A percentile compares a stretch with the other conserved stretches of the same genome.
phyloP scores from a whole-genome alignment of 2,888 invertebrate species.

The Xanthia icteritia region DNA sequence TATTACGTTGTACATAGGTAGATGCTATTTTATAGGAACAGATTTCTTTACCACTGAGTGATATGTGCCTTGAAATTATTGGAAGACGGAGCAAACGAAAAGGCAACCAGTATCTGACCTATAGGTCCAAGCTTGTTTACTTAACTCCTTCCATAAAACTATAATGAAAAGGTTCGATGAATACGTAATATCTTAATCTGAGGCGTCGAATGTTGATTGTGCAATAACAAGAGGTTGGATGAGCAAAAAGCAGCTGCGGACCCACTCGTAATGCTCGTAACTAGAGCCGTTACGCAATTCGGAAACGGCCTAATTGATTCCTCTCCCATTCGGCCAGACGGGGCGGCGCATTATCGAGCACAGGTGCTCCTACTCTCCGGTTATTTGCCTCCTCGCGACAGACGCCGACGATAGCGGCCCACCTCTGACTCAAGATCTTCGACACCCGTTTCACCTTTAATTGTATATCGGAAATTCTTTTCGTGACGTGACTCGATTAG shows the following conservation, averaged over 20 bases:
- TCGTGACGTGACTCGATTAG: conserved; percentile 85
- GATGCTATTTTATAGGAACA: conserved; percentile 8
- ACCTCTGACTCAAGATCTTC: conserved; percentile 80
- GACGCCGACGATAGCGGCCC: conserved; percentile 81
- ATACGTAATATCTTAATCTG: conserved; percentile 87
- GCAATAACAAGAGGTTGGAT: conserved; percentile 88
- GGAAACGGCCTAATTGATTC: conserved; percentile 90
- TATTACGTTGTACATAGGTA: conserved; percentile 18
- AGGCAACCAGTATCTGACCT: conserved; percentile 29
- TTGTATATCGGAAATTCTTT: conserved; percentile 87
- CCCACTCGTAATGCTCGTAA: conserved; percentile 87
- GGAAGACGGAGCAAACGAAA: not conserved
- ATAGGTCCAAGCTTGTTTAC: conserved; percentile 60
- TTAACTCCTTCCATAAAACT: conserved; percentile 74
- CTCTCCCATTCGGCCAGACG: conserved; percentile 89
- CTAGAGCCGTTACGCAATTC: conserved; percentile 89
- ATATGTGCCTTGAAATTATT: not conserved
- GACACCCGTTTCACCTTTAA: conserved; percentile 84
- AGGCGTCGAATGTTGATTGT: conserved; percentile 86
- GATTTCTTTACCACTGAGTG: not conserved
- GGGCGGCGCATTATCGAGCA: conserved; percentile 88
- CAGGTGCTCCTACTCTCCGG: conserved; percentile 86
- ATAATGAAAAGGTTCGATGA: conserved; percentile 81
- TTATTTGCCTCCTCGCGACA: conserved; percentile 85
- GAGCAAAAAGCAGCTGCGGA: conserved; percentile 89